Evolutionary conservation across 2,888 invertebrate species (phyloP), one percentile per base, ranked within the genome.

Genomic region (Plusia festucae): DNA sequence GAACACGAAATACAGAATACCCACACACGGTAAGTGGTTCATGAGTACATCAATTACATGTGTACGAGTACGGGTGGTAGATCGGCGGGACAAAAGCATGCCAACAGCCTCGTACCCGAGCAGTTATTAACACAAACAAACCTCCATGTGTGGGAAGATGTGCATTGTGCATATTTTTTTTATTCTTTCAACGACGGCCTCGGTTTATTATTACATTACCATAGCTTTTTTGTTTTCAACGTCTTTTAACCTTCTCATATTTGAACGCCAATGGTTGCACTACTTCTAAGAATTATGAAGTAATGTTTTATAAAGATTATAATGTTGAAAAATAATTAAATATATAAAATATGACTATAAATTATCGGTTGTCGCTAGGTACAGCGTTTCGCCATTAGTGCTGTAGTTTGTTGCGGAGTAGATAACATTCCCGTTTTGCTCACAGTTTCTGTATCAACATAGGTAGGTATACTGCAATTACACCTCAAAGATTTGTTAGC

Each of bases 371-470:
- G 78, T 84, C 73, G 84, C 84, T 85, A 74, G 81, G 79, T 87
- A 92, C 91, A 90, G 64, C 88, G 90, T 90, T 91, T 85, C 78
- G 87, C 91, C 88, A 92, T 90, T 90, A 91, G 91, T 86, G 88
- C 84, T 86, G 85, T 87, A 86, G 88, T 91, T 90, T 89, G 89
- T 90, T 89, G 88, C 84, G 84, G 85, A 74, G 84, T 70, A 87
- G 91, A 92, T 91, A 91, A 88, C 86, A 88, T 89, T 90, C 88
- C 89, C 86, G 89, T 83, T 85, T 77, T 73, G 60, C 70, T 74
- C 55, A 55, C 66, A 60, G 77, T 78, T 71, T 73, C 73, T 76
- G 85, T 91, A 89, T 85, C 86, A 80, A 83, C 81, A 85, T 87
- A 88, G 86, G 85, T 87, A 88, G 86, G 85, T 88, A 88, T 88